A percentile compares a stretch with the other conserved stretches of the same genome.
These are phyloP conservation scores for Lota lota DNA, from an alignment of 2,113 vertebrate species.

Conservation along the genomic window DNA sequence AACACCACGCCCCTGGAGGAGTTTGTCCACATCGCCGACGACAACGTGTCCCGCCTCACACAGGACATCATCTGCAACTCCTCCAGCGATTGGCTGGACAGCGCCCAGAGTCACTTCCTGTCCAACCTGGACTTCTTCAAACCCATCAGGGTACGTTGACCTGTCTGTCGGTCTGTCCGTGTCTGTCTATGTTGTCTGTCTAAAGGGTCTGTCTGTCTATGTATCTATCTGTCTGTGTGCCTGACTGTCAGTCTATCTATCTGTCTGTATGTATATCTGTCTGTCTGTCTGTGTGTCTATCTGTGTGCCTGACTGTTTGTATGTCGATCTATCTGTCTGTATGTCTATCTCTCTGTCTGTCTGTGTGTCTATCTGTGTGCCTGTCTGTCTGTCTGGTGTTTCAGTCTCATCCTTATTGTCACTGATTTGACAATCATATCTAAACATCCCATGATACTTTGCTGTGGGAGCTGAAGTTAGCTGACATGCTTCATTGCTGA, in stretches of 20 bases:
- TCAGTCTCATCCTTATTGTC: too few species aligned
- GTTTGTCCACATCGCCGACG: conserved; percentile 78
- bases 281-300: not conserved
- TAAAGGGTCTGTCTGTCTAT: not conserved
- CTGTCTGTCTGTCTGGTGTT: too few species aligned
- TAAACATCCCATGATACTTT: too few species aligned
- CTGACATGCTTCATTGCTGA: too few species aligned
- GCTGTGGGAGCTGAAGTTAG: too few species aligned
- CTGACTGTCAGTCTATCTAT: not conserved
- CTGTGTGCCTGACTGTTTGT: not conserved
- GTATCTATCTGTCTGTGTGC: not conserved
- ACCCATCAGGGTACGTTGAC: conserved; percentile 78
- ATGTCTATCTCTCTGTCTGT: too few species aligned
- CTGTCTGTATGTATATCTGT: not conserved
- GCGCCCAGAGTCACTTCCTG: conserved; percentile 75
- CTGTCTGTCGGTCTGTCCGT: not conserved
- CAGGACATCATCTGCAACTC: conserved; percentile 80
- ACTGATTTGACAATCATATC: too few species aligned
- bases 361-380: too few species aligned
- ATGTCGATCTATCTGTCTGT: not conserved
- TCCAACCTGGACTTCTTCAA: conserved; percentile 85
- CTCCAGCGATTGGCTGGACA: conserved; percentile 75
- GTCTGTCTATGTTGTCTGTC: not conserved
- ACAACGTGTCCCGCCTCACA: conserved; percentile 51
- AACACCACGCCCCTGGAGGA: conserved; percentile 74